Percentiles rank a stretch among this genome's conserved stretches.
phyloP scores from a whole-genome alignment of 2,888 invertebrate genomes.

The Synanthedon tipuliformis region DNA sequence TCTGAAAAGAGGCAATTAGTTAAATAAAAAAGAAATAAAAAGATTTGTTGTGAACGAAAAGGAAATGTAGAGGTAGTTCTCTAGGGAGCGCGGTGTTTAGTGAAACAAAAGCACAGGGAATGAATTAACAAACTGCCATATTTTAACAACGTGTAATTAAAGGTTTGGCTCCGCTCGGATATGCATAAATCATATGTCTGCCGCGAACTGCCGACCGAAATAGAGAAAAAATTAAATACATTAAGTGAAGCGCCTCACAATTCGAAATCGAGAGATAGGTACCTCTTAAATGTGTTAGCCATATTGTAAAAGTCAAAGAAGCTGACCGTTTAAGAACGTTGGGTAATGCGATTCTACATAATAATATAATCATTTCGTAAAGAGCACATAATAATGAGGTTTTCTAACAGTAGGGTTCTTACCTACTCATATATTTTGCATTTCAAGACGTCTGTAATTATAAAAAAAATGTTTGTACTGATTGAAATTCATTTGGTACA shows the following conservation, averaged over 20 bases:
- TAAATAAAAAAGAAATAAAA: constrained; percentile 13
- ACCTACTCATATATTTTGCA: no score
- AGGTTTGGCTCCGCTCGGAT: constrained; percentile 66
- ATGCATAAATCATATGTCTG: constrained; percentile 69
- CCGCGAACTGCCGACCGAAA: constrained; percentile 68
- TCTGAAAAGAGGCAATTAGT: neutral
- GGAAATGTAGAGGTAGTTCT: constrained; percentile 38
- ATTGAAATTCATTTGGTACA: no score
- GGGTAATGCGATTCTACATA: no score
- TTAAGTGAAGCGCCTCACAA: constrained; percentile 31
- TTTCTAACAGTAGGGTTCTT: no score
- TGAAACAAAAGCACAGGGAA: constrained; percentile 63
- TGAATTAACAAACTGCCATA: constrained; percentile 71
- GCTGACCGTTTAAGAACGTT: no score
- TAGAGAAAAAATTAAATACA: constrained; percentile 69
- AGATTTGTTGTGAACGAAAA: constrained; percentile 32
- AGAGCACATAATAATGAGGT: no score
- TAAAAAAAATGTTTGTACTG: no score
- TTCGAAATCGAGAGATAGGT: constrained; percentile 4
- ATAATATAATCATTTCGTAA: no score
- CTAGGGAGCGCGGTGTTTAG: constrained; percentile 52
- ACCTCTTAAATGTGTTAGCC: no score
- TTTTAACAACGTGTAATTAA: constrained; percentile 71
- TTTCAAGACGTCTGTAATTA: no score
- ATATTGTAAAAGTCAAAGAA: no score